Evolutionary conservation across 2,888 invertebrate species (phyloP).

Genomic region (Pseudanteris insignis): DNA sequence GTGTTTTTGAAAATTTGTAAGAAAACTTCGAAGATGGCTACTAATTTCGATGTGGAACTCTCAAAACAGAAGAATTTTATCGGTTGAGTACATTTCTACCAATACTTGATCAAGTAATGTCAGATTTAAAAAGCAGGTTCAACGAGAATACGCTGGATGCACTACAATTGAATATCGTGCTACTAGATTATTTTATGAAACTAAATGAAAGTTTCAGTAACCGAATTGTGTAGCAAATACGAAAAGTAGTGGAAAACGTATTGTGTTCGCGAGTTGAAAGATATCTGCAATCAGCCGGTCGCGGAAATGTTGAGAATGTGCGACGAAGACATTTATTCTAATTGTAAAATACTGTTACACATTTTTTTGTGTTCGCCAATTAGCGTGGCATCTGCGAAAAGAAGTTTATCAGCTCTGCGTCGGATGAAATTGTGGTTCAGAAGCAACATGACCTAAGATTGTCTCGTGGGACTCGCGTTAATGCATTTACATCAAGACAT

Average conservation of each 20-base stretch:
- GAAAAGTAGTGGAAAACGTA: conserved; percentile 1
- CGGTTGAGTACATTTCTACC: conserved; percentile 3
- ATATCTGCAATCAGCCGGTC: neutral
- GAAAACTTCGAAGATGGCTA: neutral
- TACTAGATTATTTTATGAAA: conserved; percentile 4
- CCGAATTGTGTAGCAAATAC: conserved; percentile 5
- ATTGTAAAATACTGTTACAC: conserved; percentile 1
- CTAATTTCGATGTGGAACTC: conserved; percentile 5
- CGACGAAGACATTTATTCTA: conserved; percentile 1
- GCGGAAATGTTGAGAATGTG: conserved; percentile 1
- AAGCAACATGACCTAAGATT: conserved; percentile 38
- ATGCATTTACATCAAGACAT: conserved; percentile 19
- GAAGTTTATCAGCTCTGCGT: conserved; percentile 43
- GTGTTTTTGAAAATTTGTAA: conserved; percentile 3
- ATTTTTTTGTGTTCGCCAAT: conserved; percentile 2
- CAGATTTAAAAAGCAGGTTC: conserved; percentile 2
- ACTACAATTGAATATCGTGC: neutral
- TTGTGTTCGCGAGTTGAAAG: neutral
- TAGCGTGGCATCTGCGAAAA: conserved; percentile 16
- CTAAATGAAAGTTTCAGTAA: neutral
- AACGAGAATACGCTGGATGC: conserved; percentile 4
- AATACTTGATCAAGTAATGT: conserved; percentile 6
- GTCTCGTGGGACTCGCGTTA: conserved; percentile 25
- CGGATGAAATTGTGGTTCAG: conserved; percentile 47
- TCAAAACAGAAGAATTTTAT: conserved; percentile 1